phyloP scores from a whole-genome alignment of 2,888 invertebrate genomes.

The Leptopterna dolabrata region DNA sequence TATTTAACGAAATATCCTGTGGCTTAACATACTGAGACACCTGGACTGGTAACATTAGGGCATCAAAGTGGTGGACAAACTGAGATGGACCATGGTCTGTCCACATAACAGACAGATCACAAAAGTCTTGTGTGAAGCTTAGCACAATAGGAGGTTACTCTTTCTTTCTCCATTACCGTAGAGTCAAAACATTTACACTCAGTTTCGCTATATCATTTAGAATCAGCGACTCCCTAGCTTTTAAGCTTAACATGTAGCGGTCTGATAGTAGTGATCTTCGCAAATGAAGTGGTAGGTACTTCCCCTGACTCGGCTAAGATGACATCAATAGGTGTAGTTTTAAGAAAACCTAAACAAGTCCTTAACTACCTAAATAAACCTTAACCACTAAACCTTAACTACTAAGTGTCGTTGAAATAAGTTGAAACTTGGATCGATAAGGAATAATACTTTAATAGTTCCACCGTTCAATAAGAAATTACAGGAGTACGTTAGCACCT shows the following conservation, averaged over 20 bases:
- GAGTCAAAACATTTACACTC: background rate
- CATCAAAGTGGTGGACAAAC: background rate
- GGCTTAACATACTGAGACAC: background rate
- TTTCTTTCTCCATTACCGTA: background rate
- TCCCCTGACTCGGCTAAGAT: no score
- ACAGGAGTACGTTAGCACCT: no score
- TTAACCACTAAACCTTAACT: no score
- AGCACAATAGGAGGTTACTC: background rate
- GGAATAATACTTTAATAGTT: no score
- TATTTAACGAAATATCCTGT: background rate
- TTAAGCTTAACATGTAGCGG: background rate
- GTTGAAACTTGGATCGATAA: no score
- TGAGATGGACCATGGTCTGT: background rate
- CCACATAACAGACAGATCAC: background rate
- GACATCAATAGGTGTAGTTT: no score
- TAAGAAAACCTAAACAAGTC: no score
- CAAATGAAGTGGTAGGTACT: background rate
- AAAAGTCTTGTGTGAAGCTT: background rate
- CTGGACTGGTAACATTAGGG: background rate
- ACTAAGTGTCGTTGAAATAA: no score
- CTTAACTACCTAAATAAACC: no score
- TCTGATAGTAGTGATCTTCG: background rate
- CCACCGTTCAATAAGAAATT: no score
- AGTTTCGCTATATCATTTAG: background rate
- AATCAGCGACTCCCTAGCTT: background rate